phyloP scores from a whole-genome alignment of 1,140 invertebrate species.

The Chironomus tepperi region DNA sequence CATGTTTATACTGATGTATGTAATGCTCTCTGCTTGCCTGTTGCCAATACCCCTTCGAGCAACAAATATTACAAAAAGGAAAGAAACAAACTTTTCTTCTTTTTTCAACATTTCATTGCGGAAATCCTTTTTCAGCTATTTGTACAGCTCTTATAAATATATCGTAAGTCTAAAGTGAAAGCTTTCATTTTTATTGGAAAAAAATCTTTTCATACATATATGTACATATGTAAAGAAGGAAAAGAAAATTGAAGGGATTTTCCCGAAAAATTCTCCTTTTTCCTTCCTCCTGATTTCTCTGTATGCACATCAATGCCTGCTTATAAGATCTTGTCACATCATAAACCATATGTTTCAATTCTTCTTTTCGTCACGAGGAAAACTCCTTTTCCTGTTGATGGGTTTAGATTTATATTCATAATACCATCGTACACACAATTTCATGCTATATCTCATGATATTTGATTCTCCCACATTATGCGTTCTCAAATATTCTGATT shows the following conservation, averaged over 20 bases:
- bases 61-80: neutral
- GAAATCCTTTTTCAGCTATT: neutral
- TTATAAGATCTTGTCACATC: neutral
- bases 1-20: too few species aligned
- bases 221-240: neutral
- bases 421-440: too few species aligned
- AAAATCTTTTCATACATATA: too few species aligned
- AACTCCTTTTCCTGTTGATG: neutral
- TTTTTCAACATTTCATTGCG: neutral
- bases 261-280: neutral
- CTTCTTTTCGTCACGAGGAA: neutral
- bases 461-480: too few species aligned
- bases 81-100: too few species aligned
- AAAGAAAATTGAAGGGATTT: slow-evolving; percentile 1
- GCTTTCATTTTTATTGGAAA: too few species aligned
- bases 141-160: neutral
- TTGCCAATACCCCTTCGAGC: neutral
- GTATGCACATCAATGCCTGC: neutral
- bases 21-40: neutral
- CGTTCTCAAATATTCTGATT: too few species aligned
- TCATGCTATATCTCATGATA: too few species aligned
- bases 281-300: too few species aligned
- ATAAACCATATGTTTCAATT: slow-evolving; percentile 9
- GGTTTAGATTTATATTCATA: neutral
- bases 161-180: neutral